phyloP scores from a whole-genome alignment of 2,797 vertebrate species.

The Pitangus sulphuratus region DNA sequence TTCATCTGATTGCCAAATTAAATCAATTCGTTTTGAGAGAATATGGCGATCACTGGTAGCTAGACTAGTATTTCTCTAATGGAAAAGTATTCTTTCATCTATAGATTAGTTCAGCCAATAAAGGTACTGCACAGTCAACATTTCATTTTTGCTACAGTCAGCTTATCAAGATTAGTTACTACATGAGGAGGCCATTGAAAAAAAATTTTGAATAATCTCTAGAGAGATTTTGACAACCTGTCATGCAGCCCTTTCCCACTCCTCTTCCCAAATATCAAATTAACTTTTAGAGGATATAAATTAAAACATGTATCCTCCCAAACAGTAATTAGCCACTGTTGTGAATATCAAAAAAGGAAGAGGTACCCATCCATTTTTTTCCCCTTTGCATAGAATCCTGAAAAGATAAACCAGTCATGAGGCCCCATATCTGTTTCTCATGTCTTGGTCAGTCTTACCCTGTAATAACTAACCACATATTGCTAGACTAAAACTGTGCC shows the following conservation, averaged over 20 bases:
- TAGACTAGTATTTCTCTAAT: neutral
- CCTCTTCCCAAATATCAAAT: neutral
- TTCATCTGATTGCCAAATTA: slow-evolving; percentile 29
- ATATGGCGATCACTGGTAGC: neutral
- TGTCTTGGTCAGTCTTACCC: neutral
- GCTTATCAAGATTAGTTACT: neutral
- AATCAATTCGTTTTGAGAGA: neutral
- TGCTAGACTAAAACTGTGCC: neutral
- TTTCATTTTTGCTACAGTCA: neutral
- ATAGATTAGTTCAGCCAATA: neutral
- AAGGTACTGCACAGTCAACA: neutral
- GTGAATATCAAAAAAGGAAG: neutral
- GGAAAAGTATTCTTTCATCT: neutral
- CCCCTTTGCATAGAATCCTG: neutral
- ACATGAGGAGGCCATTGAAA: neutral
- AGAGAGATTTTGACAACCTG: neutral
- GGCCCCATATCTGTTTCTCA: neutral
- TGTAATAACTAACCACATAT: neutral
- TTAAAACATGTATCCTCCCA: neutral
- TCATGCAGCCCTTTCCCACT: neutral
- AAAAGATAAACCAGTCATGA: neutral
- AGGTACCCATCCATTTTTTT: neutral
- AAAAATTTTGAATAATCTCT: neutral
- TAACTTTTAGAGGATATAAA: neutral
- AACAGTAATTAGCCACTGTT: neutral